Evolutionary conservation across 1,140 invertebrate genomes (phyloP), one percentile per base, ranked within the genome.

Genomic region (Temnothorax nylanderi): DNA sequence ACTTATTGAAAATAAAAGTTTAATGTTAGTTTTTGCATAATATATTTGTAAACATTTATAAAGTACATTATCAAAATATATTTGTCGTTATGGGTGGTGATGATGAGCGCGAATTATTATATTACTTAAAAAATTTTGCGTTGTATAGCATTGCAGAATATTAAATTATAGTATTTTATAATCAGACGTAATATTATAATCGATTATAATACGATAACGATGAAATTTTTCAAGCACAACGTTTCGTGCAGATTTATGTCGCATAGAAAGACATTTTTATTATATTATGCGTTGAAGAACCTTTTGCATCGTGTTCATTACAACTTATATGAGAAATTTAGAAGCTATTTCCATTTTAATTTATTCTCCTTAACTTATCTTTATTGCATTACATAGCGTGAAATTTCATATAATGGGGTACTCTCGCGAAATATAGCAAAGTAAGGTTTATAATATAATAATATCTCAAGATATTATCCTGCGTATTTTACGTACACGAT

Each of bases 331-430:
- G 80, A 72, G 67, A 72, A 72, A 82, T 58, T 58, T 72, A 72
- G 67, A 74, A 82, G 80, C 80, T 47, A 82, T 82, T 82, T 82
- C 51, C 80, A 82, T 74, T 82, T 72, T 82, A 82, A 82, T 82
- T 82, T 74, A 82, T 72, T 82, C 80, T 37, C 78, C 67, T 82
- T 82, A 82, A 82, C 80, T 82, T 72, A 82, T 74, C 78, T 74
- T 74, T 60, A 82, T 82, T 58, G 51, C 41, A 74, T 74, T 82
- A 82, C 37, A 58, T 32, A 44, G 80, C 54, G 51, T 49, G 51
- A 82, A 82, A 58, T 74, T 82, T 82, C 41, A 82, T 82, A 82
- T 74, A 74, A 82, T 41, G 80, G 11, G 51, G 18, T 34, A n/a
- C 7, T 21, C 64, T 67, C 44, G 21, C 37, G 37, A 44, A 82